Base-by-base conservation (phyloP, 2,113 vertebrate species). In the Nicator chloris region DNA sequence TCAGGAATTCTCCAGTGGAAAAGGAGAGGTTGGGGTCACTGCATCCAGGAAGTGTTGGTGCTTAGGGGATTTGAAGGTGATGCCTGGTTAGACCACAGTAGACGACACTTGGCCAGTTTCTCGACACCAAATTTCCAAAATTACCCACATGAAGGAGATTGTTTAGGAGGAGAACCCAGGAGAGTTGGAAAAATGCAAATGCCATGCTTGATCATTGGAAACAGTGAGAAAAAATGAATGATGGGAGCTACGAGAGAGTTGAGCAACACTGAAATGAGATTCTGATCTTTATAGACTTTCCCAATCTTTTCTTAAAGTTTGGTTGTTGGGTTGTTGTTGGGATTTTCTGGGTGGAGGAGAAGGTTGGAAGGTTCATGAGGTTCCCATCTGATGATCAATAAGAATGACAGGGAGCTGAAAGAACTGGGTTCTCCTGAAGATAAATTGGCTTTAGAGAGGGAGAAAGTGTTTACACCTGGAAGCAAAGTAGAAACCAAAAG, bases 251-350 rank as follows among this genome's bases (percentile, higher is more conserved):
- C 28, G 44, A 49, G 85, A 54, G 76, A 51, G 44, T 77, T 95
- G 82, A 80, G 90, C 47, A 93, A 96, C 42, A 13, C 50, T 59
- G 66, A 51, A 80, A 70, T n/a, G 33, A 93, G 85, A 91, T 90
- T 95, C 56, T 59, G 54, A 96, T 96, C 93, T 93, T 90, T 90
- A 45, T 7, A 66, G 64, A 72, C 79, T 94, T 88, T 93, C 68
- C 64, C 64, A 86, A 22, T 50, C 27, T 70, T 94, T 90, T 90
- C 71, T 85, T 37, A 71, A 90, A 37, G 60, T 78, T 93, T 90
- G 50, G 24, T 72, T 82, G 54, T 83, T 44, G 68, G 42, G 40
- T 5, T 86, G 60, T 64, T 79, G 37, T 26, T 69, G 56, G 63
- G 33, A 66, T 13, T 39, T 57, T 83, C 39, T 7, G 35, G 27